A percentile compares a stretch with the other conserved stretches of the same genome.
Conservation (phyloP, 2,888 invertebrate species). For the Epirrita christyi region DNA sequence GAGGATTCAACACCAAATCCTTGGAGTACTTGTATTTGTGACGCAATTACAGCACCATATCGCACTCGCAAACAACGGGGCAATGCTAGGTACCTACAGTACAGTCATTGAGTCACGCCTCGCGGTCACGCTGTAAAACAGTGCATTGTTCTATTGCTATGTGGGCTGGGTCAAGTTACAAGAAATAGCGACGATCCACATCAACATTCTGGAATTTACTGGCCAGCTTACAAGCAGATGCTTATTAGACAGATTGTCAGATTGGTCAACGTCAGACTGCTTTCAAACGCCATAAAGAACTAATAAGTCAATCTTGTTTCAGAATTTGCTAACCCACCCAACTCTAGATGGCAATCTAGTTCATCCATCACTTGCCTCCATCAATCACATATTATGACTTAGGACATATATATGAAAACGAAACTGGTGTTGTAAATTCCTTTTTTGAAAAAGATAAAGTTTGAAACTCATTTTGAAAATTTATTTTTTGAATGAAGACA, state of each 20-base stretch:
- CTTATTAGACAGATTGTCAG: too few species aligned
- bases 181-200: neutral
- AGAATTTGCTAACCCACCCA: neutral
- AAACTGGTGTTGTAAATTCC: neutral
- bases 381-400: neutral
- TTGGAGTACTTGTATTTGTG: constrained; percentile 29
- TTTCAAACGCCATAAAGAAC: neutral
- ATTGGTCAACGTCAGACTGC: neutral
- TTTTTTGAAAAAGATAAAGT: too few species aligned
- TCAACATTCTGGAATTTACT: too few species aligned
- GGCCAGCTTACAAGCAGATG: too few species aligned
- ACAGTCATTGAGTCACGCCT: constrained; percentile 61
- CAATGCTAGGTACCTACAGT: constrained; percentile 30
- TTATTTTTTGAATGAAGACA: too few species aligned
- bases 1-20: constrained; percentile 33
- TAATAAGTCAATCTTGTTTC: neutral
- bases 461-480: too few species aligned
- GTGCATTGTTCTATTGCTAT: constrained; percentile 63
- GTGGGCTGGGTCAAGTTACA: constrained; percentile 38
- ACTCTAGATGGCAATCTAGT: neutral
- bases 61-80: constrained; percentile 45
- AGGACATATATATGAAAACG: neutral
- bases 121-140: constrained; percentile 65
- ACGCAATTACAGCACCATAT: constrained; percentile 46
- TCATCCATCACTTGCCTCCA: neutral